A percentile compares a stretch with the other conserved stretches of the same genome.
Conservation (phyloP, 2,888 invertebrate species). For the Ennomos fuscantarius region DNA sequence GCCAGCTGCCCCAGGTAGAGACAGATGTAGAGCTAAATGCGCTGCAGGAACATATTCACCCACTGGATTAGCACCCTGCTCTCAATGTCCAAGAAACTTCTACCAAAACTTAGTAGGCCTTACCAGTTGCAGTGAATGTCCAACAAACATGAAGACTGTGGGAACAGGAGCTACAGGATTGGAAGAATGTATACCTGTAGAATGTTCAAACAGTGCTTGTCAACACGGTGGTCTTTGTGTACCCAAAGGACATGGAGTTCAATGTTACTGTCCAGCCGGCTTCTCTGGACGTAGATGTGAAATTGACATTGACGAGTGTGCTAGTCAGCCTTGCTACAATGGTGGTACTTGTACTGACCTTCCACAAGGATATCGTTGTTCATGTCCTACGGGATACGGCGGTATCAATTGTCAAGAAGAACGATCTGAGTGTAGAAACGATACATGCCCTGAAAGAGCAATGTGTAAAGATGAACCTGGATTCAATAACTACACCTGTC, state of each 20-base stretch:
- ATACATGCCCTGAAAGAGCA: slow-evolving; percentile 97
- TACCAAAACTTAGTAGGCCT: slow-evolving; percentile 95
- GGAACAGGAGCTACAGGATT: slow-evolving; percentile 91
- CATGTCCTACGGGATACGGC: slow-evolving; percentile 93
- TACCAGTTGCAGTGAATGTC: slow-evolving; percentile 95
- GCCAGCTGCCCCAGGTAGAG: slow-evolving; percentile 93
- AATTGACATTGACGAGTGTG: slow-evolving; percentile 97
- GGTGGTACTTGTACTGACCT: slow-evolving; percentile 96
- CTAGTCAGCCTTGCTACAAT: slow-evolving; percentile 97
- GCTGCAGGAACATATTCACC: slow-evolving; percentile 95
- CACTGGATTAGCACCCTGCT: slow-evolving; percentile 97
- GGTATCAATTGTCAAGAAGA: slow-evolving; percentile 98
- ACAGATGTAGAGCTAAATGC: slow-evolving; percentile 95
- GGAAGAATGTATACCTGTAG: slow-evolving; percentile 94
- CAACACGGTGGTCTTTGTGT: slow-evolving; percentile 96
- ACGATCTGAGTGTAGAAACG: slow-evolving; percentile 93
- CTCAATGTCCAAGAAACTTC: slow-evolving; percentile 95
- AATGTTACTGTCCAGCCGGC: slow-evolving; percentile 97
- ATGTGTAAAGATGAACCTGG: slow-evolving; percentile 99
- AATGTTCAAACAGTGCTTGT: slow-evolving; percentile 94
- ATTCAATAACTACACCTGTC: slow-evolving; percentile 94
- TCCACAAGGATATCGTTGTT: slow-evolving; percentile 96
- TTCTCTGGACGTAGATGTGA: slow-evolving; percentile 97
- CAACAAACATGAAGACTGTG: slow-evolving; percentile 95
- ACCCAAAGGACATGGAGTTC: slow-evolving; percentile 94